Conservation (phyloP, 2,797 vertebrate genomes). For the Naso thynnoides region DNA sequence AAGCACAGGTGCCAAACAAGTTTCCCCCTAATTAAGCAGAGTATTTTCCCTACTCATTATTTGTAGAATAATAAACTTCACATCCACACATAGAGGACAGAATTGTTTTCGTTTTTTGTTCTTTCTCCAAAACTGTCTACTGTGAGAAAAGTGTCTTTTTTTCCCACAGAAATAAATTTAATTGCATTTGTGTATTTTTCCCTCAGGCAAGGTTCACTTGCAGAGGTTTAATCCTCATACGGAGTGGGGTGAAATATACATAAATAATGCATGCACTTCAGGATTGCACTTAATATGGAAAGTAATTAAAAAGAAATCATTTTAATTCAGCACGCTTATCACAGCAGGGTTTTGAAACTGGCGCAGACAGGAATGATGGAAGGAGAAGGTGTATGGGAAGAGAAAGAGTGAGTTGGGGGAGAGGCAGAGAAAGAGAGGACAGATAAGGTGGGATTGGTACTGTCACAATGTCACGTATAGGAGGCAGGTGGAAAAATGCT, state of each 20-base stretch:
- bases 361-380: constrained; percentile 55
- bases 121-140: constrained; percentile 46
- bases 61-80: constrained; percentile 64
- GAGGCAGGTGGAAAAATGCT: constrained; percentile 64
- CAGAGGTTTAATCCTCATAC: constrained; percentile 65
- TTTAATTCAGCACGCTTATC: constrained; percentile 73
- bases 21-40: constrained; percentile 55
- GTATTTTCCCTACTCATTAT: constrained; percentile 46
- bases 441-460: constrained; percentile 74
- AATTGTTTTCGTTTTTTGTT: constrained; percentile 19
- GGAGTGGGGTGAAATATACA: constrained; percentile 64
- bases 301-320: constrained; percentile 80
- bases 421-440: constrained; percentile 40
- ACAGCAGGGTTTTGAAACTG: constrained; percentile 53
- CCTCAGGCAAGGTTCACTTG: constrained; percentile 69
- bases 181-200: constrained; percentile 76
- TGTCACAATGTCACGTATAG: constrained; percentile 68
- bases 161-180: constrained; percentile 70
- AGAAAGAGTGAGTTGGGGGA: neutral
- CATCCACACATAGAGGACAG: constrained; percentile 35
- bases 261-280: constrained; percentile 75
- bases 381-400: constrained; percentile 46
- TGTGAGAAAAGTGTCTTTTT: constrained; percentile 42
- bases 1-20: constrained; percentile 58
- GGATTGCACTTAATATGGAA: constrained; percentile 72